Base-by-base conservation (phyloP, 1,140 invertebrate species). In the Drosophila sturtevanti region DNA sequence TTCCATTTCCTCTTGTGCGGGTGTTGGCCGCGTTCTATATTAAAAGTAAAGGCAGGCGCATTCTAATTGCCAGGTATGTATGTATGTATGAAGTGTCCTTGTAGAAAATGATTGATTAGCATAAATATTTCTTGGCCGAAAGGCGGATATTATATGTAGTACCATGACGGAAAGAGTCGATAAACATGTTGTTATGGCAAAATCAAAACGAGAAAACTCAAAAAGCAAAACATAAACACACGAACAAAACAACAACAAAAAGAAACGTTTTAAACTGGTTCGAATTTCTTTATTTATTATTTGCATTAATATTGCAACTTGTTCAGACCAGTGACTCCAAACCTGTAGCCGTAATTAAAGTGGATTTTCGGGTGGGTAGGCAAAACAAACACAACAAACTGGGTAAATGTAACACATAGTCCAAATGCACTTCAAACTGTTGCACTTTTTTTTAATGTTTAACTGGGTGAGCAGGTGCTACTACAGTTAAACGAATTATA, bases 251-350 rank as follows among this genome's bases (percentile, higher is more conserved):
- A 10, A 21, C 9, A 18, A 21, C 7, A 48, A 48, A 48, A 44
- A 44, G 9, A 18, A 41, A 48, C 55, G 3, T 52, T 73, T 60
- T 74, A 73, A 74, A 74, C 72, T 74, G 63, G 72, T 74, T 74
- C 52, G n/a, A 52, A 72, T 38, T 58, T 56, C 37, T 55, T 61
- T 67, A 16, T 44, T 48, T 67, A 54, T 11, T 37, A 74, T 74
- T 74, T 74, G 72, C 72, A 74, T 74, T 60, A 66, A 66, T 31
- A 60, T 63, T 74, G 71, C 63, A 67, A 74, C 55, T 74, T 74
- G 55, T 73, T 21, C 41, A 31, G 35, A 60, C 62, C 55, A 74
- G 74, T 67, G 66, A 67, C 44, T 59, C 54, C 55, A 63, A 74
- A 60, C 67, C 74, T 74, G 74, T 74, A 63, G 72, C 60, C 54